Evolutionary conservation across 2,113 vertebrate genomes (phyloP), one percentile per base, ranked within the genome.

Genomic region (Chitala chitala): DNA sequence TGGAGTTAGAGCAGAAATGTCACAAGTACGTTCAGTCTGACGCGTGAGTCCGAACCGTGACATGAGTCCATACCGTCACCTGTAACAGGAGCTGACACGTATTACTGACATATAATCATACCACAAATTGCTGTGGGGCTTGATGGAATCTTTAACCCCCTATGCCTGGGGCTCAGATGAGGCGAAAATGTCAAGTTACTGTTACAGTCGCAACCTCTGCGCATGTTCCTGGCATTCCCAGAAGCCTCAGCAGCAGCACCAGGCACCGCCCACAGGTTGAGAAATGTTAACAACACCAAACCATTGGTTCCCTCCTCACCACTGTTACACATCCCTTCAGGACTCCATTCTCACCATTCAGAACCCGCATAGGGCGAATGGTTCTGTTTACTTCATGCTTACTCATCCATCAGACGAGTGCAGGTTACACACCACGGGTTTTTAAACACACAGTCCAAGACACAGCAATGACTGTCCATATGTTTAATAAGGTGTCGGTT

Each of bases 1-100:
- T 50, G 73, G 80, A 88, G 88, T 90, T 84, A 77, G 79, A 87
- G 82, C 82, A 24, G 54, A 83, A 74, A 73, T 81, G 81, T 81
- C 81, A 79, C 77, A 86, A 77, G 84, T 86, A 81, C 84, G 87
- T 87, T 77, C 81, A 84, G 87, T 83, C 89, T 87, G 91, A 91
- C 91, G 92, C 92, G 84, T 85, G 84, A 85, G 78, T 82, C 80
- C 74, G 75, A 58, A 77, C 80, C 78, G 76, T 69, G 66, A n/a
- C n/a, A n/a, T n/a, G n/a, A n/a, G n/a, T n/a, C n/a, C 40, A 64
- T 76, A 81, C 82, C 69, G 76, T 12, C 53, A 69, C 59, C 85
- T 77, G 82, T 91, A 92, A 94, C 91, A 88, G 90, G 86, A 90
- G 86, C 84, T 90, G 93, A 92, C 91, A 93, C 83, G 87, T 88